Conservation (phyloP, 2,888 invertebrate species). For the Onthophagus sagittarius region DNA sequence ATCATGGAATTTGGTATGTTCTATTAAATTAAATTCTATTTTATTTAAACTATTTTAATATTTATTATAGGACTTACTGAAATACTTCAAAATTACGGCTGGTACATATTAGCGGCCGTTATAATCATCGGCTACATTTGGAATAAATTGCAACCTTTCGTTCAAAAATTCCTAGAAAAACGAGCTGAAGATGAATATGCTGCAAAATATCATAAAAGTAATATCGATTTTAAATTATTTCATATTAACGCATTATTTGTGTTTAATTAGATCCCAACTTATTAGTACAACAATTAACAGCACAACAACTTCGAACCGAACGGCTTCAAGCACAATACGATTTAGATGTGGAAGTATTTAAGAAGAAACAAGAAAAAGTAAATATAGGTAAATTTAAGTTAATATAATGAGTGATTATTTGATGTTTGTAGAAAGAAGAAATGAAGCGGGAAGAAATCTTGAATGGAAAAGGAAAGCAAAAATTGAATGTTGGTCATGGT, state of each 20-base stretch:
- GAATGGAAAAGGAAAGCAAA: slow-evolving; percentile 32
- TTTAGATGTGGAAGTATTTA: slow-evolving; percentile 38
- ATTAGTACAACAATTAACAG: slow-evolving; percentile 39
- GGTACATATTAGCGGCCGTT: slow-evolving; percentile 43
- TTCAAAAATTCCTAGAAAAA: slow-evolving; percentile 39
- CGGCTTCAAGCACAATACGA: slow-evolving; percentile 49
- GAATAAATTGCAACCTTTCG: slow-evolving; percentile 41
- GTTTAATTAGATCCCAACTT: slow-evolving; percentile 47
- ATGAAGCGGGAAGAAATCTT: slow-evolving; percentile 34
- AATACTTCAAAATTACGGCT: slow-evolving; percentile 41
- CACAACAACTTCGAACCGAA: slow-evolving; percentile 44
- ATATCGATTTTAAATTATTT: neutral
- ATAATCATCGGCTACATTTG: slow-evolving; percentile 40
- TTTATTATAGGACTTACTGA: slow-evolving; percentile 1
- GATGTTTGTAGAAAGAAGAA: slow-evolving; percentile 40
- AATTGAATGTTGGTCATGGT: slow-evolving; percentile 32
- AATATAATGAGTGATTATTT: no score
- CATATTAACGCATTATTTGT: slow-evolving; percentile 14
- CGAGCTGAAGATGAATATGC: slow-evolving; percentile 45
- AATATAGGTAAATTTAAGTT: no score
- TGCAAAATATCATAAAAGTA: slow-evolving; percentile 51
- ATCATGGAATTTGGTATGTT: neutral
- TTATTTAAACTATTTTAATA: neutral
- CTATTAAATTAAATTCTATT: neutral
- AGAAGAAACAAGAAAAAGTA: slow-evolving; percentile 45